Conservation (phyloP, 2,113 vertebrate genomes). For the Ceyx margarethae region DNA sequence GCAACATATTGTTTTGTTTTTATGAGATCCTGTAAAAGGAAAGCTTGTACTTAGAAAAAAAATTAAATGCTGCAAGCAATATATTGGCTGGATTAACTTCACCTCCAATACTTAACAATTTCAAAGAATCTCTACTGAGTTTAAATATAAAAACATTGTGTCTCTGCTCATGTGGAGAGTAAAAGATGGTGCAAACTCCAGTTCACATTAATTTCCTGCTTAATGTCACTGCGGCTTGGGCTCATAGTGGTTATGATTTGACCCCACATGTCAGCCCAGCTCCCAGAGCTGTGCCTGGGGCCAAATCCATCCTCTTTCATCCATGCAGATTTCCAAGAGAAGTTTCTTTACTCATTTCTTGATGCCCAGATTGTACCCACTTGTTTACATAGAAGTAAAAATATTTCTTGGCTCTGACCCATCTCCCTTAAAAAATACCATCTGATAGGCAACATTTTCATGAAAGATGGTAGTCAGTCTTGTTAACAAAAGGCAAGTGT, state of each 20-base stretch:
- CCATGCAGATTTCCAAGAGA: background rate
- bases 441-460: background rate
- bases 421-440: background rate
- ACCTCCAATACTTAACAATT: background rate
- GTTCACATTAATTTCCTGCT: background rate
- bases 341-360: background rate
- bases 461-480: background rate
- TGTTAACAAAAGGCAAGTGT: background rate
- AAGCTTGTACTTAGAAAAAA: slow-evolving; percentile 20
- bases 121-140: background rate
- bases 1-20: slow-evolving; percentile 49
- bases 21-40: slow-evolving; percentile 50
- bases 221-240: background rate
- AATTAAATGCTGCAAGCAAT: slow-evolving; percentile 42
- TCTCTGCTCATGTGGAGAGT: background rate
- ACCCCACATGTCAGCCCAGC: background rate
- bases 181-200: background rate
- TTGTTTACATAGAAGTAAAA: background rate
- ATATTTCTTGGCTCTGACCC: background rate
- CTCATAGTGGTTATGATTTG: background rate
- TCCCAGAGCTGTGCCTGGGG: background rate
- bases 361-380: background rate
- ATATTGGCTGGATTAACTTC: slow-evolving; percentile 38
- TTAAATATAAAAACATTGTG: background rate
- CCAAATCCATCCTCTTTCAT: background rate